Evolutionary conservation across 2,888 invertebrate genomes (phyloP), one percentile per base, ranked within the genome.

Genomic region (Dione vanillae): DNA sequence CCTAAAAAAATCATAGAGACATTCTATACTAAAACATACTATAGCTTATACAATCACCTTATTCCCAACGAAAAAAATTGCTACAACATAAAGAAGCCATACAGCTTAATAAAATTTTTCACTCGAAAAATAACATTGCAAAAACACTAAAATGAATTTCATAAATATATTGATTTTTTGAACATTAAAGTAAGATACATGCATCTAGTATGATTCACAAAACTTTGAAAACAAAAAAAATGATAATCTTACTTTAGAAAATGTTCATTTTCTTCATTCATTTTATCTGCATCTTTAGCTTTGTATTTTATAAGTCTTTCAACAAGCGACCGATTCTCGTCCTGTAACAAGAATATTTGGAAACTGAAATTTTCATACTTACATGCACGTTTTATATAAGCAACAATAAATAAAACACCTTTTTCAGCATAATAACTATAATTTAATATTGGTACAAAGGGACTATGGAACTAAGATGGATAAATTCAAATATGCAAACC

Each of bases 221-320:
- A 59, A 51, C 45, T 69, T 52, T 65, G 41, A 69, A 27, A 62
- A 64, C 41, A 14, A 66, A 66, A 65, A 41, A 45, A 51, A 52
- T 64, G 41, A 68, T 62, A 59, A 56, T 59, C 96, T 95, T 95
- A 98, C 97, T 96, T 97, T 79, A 97, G 90, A 86, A 97, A 97
- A 85, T 96, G 96, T 88, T 99, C 99, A 93, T 99, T 99, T 90
- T 99, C 98, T 91, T 97, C 97, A 85, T 99, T 99, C 95, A 99
- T 95, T 89, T 96, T 96, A 83, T 99, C 99, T 0, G 99, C 99
- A 94, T 98, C 98, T 91, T 97, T 96, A 64, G 97, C 96, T 92
- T 99, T 99, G 85, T 97, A 96, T 78, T 96, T 96, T 88, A 99
- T 97, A 80, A 98, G 95, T 78, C 98, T 95, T 77, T 98, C 97